phyloP scores from a whole-genome alignment of 2,797 vertebrate genomes.

The Taenioides sp. region DNA sequence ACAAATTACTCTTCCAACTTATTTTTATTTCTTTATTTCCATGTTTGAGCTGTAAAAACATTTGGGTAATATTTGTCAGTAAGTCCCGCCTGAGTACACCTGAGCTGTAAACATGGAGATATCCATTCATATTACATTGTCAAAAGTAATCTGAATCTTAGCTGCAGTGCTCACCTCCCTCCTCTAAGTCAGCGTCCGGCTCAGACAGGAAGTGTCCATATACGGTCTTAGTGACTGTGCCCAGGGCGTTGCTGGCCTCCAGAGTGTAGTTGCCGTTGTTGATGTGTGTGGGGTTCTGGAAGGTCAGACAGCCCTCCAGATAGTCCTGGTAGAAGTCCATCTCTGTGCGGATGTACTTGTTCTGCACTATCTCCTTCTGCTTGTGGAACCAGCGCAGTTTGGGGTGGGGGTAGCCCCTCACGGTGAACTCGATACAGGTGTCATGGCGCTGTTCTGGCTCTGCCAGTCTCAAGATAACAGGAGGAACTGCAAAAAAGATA shows the following conservation, averaged over 20 bases:
- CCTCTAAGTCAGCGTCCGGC: slow-evolving; percentile 82
- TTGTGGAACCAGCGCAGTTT: slow-evolving; percentile 91
- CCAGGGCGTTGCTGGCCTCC: slow-evolving; percentile 88
- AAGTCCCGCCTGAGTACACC: slow-evolving; percentile 3
- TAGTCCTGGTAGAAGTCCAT: slow-evolving; percentile 89
- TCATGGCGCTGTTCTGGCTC: slow-evolving; percentile 91
- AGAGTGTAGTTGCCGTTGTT: slow-evolving; percentile 98
- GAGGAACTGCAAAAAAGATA: slow-evolving; percentile 81
- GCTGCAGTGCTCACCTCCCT: slow-evolving; percentile 49
- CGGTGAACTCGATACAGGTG: slow-evolving; percentile 94
- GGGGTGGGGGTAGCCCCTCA: slow-evolving; percentile 91
- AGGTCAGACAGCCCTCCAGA: slow-evolving; percentile 92
- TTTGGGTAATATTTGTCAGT: slow-evolving; percentile 17
- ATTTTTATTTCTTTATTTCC: slow-evolving; percentile 18
- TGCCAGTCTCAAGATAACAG: slow-evolving; percentile 87
- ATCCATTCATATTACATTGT: slow-evolving; percentile 11
- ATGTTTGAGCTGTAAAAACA: slow-evolving; percentile 18
- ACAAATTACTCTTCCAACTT: background rate
- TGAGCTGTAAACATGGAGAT: slow-evolving; percentile 19
- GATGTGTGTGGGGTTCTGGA: slow-evolving; percentile 95
- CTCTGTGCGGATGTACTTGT: slow-evolving; percentile 86
- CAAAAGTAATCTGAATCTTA: slow-evolving; percentile 4
- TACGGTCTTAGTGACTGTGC: slow-evolving; percentile 88
- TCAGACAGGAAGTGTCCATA: slow-evolving; percentile 90
- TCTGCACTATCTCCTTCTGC: slow-evolving; percentile 81